Conservation (phyloP, 2,113 vertebrate species). For the Myiozetetes cayanensis region DNA sequence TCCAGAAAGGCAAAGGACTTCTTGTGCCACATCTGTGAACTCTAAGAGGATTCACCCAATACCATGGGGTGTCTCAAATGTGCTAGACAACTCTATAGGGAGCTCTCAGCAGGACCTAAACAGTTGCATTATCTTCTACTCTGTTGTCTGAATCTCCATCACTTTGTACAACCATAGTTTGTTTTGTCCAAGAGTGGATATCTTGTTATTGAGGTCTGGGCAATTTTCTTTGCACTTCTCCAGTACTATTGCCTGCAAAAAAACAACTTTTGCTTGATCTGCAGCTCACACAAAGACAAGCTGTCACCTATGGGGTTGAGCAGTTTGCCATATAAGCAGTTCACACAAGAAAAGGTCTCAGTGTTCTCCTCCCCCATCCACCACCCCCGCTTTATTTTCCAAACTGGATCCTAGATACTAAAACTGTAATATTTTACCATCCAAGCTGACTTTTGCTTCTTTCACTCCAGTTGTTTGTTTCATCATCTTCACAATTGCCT, state of each 20-base stretch:
- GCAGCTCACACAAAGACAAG: neutral
- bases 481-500: neutral
- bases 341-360: neutral
- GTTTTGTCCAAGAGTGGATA: neutral
- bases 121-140: neutral
- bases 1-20: neutral
- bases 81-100: neutral
- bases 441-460: neutral
- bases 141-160: neutral
- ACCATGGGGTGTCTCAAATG: neutral
- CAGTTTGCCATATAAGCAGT: neutral
- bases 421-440: neutral
- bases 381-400: fast-evolving
- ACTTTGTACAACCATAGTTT: neutral
- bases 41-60: neutral
- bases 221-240: neutral
- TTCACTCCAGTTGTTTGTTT: neutral
- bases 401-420: neutral
- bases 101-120: neutral
- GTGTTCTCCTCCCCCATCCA: neutral
- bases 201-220: neutral
- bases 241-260: neutral
- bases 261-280: fast-evolving
- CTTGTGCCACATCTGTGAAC: neutral
- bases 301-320: neutral